Conservation (phyloP, 2,113 vertebrate species). For the Machaerirhynchus nigripectus region DNA sequence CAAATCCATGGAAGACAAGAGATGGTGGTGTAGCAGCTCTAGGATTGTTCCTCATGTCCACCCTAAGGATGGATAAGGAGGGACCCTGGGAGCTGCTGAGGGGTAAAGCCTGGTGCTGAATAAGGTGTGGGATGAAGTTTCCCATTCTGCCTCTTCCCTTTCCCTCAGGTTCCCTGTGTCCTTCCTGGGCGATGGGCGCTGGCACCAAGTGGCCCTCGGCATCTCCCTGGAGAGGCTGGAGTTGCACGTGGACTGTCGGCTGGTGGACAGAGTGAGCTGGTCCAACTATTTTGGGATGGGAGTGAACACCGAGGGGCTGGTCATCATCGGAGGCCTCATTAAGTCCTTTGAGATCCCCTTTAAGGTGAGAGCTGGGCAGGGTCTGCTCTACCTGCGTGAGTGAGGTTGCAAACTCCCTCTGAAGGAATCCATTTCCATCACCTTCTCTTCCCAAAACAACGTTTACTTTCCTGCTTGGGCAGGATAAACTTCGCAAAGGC, state of each 20-base stretch:
- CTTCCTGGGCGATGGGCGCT: constrained; percentile 76
- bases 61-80: background rate
- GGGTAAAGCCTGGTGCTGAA: background rate
- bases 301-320: constrained; percentile 75
- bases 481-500: background rate
- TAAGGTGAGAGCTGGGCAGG: constrained; percentile 69
- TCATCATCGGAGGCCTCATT: constrained; percentile 81
- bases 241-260: constrained; percentile 83
- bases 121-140: background rate
- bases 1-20: background rate
- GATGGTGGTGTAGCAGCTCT: background rate
- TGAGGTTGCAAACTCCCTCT: background rate
- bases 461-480: fast-evolving
- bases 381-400: background rate
- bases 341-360: constrained; percentile 84
- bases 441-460: background rate
- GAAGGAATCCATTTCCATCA: background rate
- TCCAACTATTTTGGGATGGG: constrained; percentile 74
- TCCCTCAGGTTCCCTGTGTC: constrained; percentile 79
- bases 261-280: constrained; percentile 85
- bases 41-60: background rate
- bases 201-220: constrained; percentile 82
- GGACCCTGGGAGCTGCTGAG: background rate
- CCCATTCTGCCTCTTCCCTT: background rate
- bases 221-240: constrained; percentile 76